Conservation (phyloP, 2,888 invertebrate species). For the Sinodicranocentrus sp. region DNA sequence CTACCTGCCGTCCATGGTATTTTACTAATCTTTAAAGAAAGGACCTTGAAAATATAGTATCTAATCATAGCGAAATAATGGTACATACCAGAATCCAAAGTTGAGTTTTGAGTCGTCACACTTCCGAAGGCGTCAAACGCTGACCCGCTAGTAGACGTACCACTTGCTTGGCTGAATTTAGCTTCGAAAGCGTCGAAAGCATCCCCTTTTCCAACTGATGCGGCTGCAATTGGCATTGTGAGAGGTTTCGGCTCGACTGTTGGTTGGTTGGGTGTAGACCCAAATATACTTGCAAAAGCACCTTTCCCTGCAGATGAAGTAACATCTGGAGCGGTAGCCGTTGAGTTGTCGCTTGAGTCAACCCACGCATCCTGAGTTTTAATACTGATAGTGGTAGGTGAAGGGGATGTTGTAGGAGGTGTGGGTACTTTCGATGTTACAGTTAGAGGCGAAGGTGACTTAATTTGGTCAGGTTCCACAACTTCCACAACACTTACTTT, state of each 20-base stretch:
- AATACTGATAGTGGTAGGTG: slow-evolving; percentile 68
- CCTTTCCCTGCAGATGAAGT: slow-evolving; percentile 40
- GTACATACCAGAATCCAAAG: slow-evolving; percentile 38
- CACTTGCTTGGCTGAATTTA: slow-evolving; percentile 82
- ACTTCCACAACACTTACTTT: slow-evolving; percentile 14
- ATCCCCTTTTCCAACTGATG: slow-evolving; percentile 79
- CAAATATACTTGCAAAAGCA: slow-evolving; percentile 40
- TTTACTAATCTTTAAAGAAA: slow-evolving; percentile 1
- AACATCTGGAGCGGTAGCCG: neutral
- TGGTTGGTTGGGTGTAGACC: slow-evolving; percentile 20
- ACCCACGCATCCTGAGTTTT: slow-evolving; percentile 41
- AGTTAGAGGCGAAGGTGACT: slow-evolving; percentile 39
- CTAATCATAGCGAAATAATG: neutral
- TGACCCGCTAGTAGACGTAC: neutral
- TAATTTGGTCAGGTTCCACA: slow-evolving; percentile 42
- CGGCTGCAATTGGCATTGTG: slow-evolving; percentile 55
- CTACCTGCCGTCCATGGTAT: slow-evolving; percentile 81
- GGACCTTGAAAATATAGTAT: neutral
- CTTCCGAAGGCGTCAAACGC: slow-evolving; percentile 78
- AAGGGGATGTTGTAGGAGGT: slow-evolving; percentile 71
- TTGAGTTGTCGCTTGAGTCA: slow-evolving; percentile 28
- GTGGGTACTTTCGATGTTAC: slow-evolving; percentile 42
- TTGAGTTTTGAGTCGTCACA: slow-evolving; percentile 20
- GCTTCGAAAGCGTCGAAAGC: slow-evolving; percentile 93
- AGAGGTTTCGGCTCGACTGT: slow-evolving; percentile 22